A percentile compares a stretch with the other conserved stretches of the same genome.
These are phyloP conservation scores for Poeciliopsis retropinna DNA, from an alignment of 2,113 vertebrate species.

Conservation along the genomic window DNA sequence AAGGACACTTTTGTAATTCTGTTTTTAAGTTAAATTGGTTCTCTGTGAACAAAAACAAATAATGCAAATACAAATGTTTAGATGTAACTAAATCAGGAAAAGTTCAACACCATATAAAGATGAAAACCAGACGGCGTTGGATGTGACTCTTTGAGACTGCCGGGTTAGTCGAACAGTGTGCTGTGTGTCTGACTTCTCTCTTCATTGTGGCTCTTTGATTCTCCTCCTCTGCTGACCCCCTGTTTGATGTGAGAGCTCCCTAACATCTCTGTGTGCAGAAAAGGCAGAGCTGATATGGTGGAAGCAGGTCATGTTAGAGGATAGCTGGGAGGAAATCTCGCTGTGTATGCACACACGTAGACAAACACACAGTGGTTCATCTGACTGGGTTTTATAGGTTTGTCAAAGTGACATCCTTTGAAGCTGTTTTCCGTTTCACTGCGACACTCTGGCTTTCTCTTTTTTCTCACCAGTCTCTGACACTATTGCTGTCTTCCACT, in stretches of 20 bases:
- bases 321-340: constrained; percentile 22
- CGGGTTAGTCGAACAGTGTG: constrained; percentile 12
- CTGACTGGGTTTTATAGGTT: constrained; percentile 32
- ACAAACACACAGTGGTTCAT: neutral
- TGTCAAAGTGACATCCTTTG: constrained; percentile 52
- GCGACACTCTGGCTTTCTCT: constrained; percentile 14
- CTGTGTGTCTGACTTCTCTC: constrained; percentile 41
- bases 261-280: constrained; percentile 8
- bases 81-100: neutral
- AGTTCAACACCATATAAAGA: neutral
- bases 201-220: constrained; percentile 55
- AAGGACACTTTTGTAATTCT: neutral
- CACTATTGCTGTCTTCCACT: constrained; percentile 15
- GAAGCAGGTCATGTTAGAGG: constrained; percentile 27
- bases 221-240: constrained; percentile 48
- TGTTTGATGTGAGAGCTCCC: constrained; percentile 49
- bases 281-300: constrained; percentile 12
- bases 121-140: constrained; percentile 10
- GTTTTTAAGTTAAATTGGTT: neutral
- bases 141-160: constrained; percentile 32
- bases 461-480: neutral
- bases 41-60: neutral
- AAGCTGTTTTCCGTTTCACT: constrained; percentile 51
- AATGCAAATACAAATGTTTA: neutral
- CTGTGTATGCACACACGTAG: neutral